Evolutionary conservation across 2,888 invertebrate genomes (phyloP).

Genomic region (Brenthis hecate): DNA sequence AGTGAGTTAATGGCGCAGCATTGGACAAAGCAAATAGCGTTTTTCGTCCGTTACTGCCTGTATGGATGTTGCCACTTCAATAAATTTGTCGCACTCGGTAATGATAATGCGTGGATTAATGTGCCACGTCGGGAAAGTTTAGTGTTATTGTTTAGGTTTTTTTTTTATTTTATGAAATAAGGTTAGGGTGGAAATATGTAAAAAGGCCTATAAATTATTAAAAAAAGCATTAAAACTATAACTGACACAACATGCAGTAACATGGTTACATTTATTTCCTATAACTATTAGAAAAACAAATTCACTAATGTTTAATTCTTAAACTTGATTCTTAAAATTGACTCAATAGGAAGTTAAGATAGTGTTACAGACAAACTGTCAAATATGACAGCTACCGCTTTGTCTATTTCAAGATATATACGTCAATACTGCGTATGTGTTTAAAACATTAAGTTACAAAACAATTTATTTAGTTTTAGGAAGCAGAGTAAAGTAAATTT

Average conservation of each 20-base stretch:
- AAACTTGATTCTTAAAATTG: conserved; percentile 19
- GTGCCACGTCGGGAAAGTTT: conserved; percentile 17
- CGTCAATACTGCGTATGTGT: not conserved
- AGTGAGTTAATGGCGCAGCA: conserved; percentile 59
- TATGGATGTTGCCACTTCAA: conserved; percentile 45
- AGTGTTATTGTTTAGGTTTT: not conserved
- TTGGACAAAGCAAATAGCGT: conserved; percentile 68
- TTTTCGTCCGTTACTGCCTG: conserved; percentile 47
- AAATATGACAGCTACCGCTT: conserved; percentile 48
- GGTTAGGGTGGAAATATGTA: not conserved
- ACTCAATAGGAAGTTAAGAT: conserved; percentile 40
- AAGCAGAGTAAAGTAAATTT: too few relatives aligned
- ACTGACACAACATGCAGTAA: too few relatives aligned
- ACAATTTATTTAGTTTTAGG: too few relatives aligned
- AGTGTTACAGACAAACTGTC: conserved; percentile 48
- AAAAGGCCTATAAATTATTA: not conserved
- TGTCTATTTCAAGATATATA: conserved; percentile 8
- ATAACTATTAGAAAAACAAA: conserved; percentile 5
- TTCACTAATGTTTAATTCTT: conserved; percentile 15
- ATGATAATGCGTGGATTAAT: conserved; percentile 34
- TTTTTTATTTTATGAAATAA: not conserved
- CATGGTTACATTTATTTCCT: not conserved
- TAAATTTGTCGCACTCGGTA: conserved; percentile 40
- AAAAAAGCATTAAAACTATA: too few relatives aligned
- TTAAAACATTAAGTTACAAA: not conserved